Evolutionary conservation across 2,888 invertebrate genomes (phyloP).

Genomic region (Eurois occulta): DNA sequence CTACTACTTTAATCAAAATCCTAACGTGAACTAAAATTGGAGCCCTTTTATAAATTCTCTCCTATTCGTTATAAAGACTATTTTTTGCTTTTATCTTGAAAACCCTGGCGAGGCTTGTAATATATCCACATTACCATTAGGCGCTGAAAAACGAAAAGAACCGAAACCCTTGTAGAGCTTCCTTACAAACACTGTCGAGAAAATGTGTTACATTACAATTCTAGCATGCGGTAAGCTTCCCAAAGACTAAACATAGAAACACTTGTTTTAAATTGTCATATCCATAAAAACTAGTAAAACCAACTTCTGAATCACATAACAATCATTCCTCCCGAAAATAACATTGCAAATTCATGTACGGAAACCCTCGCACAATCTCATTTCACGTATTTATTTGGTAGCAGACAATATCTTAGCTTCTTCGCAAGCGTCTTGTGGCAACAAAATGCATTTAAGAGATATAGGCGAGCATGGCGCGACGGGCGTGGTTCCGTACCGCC

Average conservation of each 20-base stretch:
- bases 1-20: constrained; percentile 24
- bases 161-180: not conserved
- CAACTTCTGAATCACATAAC: not conserved
- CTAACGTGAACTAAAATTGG: constrained; percentile 18
- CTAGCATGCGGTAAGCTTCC: not conserved
- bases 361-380: constrained; percentile 18
- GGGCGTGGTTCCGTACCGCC: not conserved
- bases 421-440: constrained; percentile 15
- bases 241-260: too few relatives aligned
- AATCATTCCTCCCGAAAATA: constrained; percentile 15
- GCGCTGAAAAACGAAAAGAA: constrained; percentile 17
- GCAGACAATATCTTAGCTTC: constrained; percentile 46
- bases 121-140: constrained; percentile 34
- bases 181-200: not conserved
- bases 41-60: constrained; percentile 11
- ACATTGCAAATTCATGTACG: constrained; percentile 2
- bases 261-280: not conserved
- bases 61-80: constrained; percentile 19
- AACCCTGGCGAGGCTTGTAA: constrained; percentile 15
- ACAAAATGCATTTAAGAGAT: constrained; percentile 52
- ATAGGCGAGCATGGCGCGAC: not conserved
- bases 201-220: not conserved
- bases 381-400: constrained; percentile 41
- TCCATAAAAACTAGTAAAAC: not conserved
- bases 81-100: constrained; percentile 31